Evolutionary conservation across 2,888 invertebrate species (phyloP).

Genomic region (Heliconius aoede): DNA sequence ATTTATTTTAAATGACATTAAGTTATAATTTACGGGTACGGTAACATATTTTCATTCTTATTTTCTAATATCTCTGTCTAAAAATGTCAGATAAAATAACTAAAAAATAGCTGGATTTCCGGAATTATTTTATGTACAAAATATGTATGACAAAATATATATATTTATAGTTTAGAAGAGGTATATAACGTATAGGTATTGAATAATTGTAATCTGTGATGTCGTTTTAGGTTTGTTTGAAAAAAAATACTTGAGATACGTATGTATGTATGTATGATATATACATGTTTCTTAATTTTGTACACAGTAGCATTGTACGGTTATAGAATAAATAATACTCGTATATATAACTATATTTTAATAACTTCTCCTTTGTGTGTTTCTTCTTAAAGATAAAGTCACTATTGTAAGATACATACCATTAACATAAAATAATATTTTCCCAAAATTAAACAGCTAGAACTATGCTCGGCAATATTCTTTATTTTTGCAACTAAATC

Average conservation of each 20-base stretch:
- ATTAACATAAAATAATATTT: neutral
- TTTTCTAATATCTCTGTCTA: neutral
- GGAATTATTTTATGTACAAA: neutral
- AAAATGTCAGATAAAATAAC: neutral
- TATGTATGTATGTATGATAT: neutral
- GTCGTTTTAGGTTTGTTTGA: slow-evolving; percentile 21
- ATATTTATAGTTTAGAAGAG: neutral
- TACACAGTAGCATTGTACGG: neutral
- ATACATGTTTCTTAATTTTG: neutral
- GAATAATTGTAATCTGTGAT: slow-evolving; percentile 38
- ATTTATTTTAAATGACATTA: neutral
- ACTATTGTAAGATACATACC: neutral
- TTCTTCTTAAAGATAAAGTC: neutral
- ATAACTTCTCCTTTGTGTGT: neutral
- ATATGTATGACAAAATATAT: neutral
- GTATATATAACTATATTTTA: neutral
- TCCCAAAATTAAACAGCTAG: neutral
- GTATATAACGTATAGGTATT: slow-evolving; percentile 26
- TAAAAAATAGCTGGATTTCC: slow-evolving; percentile 5
- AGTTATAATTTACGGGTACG: neutral
- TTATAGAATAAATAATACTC: too few species aligned
- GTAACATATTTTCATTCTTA: neutral
- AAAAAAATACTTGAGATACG: neutral
- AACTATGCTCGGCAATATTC: too few species aligned
- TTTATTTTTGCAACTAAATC: neutral